phyloP scores from a whole-genome alignment of 2,888 invertebrate species.

The Ectemnius lituratus region DNA sequence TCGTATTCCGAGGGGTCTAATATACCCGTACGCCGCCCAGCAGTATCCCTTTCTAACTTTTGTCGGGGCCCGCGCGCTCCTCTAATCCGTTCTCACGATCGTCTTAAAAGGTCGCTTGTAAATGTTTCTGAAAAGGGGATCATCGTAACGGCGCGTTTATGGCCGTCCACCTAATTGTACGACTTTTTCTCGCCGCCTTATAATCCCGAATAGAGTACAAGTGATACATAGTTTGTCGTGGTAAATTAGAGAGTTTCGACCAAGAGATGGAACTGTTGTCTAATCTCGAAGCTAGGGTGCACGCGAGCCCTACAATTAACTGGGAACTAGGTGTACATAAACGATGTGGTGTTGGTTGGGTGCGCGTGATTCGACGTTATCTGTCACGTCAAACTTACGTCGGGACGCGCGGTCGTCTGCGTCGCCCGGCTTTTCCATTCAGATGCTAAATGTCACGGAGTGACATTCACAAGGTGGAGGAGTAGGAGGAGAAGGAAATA shows the following conservation, averaged over 20 bases:
- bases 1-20: slow-evolving; percentile 1
- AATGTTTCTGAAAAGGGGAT: slow-evolving; percentile 10
- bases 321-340: background rate
- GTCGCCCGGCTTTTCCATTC: slow-evolving; percentile 51
- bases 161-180: background rate
- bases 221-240: too few relatives aligned
- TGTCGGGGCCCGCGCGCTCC: slow-evolving; percentile 16
- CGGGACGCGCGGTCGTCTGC: slow-evolving; percentile 16
- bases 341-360: background rate
- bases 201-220: too few relatives aligned
- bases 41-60: slow-evolving; percentile 29
- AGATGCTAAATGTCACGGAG: slow-evolving; percentile 52
- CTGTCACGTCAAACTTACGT: slow-evolving; percentile 22
- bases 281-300: background rate
- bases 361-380: slow-evolving; percentile 30
- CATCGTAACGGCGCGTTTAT: slow-evolving; percentile 7
- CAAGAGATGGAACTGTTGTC: background rate
- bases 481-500: slow-evolving; percentile 22
- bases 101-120: background rate
- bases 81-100: slow-evolving; percentile 32
- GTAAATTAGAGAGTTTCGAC: too few relatives aligned
- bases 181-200: background rate
- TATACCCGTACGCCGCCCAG: slow-evolving; percentile 1
- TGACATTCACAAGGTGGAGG: slow-evolving; percentile 30
- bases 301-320: slow-evolving; percentile 34